Base-by-base conservation (phyloP, 2,888 invertebrate genomes). In the Agrotis ipsilon region DNA sequence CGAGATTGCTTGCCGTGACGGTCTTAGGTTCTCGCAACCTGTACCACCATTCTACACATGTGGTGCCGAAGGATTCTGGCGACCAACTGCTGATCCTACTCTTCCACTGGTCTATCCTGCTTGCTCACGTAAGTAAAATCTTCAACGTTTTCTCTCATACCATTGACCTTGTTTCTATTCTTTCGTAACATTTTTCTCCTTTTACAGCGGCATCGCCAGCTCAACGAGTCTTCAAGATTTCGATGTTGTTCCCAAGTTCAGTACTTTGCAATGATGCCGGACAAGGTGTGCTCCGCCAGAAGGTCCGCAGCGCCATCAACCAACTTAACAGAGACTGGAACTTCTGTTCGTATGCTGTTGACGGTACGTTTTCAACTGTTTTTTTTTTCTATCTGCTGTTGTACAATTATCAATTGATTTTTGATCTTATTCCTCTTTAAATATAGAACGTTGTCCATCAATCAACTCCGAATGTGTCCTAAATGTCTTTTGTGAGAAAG, bases 31-130 rank as follows among this genome's bases (percentile, higher is more conserved):
- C 96, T 99, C 99, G 0, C 98, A 98, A 90, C 97, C 97, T 69
- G 98, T 99, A n/a, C 99, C 99, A 1, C 98, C 98, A 83, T 99
- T 99, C 96, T 99, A 99, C 92, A 99, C 99, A 1, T 99, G 99
- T 90, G 99, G 99, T n/a, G 98, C 98, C 66, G 99, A 99, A 97
- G 99, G 99, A 52, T 98, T 99, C 94, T 99, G 99, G 99, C 97
- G 99, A 84, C 99, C 99, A 63, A 98, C 98, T 0, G 96, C 95
- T 49, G 97, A 98, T 88, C 98, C 98, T 13, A 97, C 96, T 59
- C 96, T 98, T 86, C 98, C 98, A 45, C 95, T 99, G 81, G 96
- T 98, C n/a, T 99, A 98, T 89, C 99, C 99, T 70, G 98, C 99
- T 81, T 99, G 99, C 90, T 98, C 99, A 88, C 97, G 98, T 98